Evolutionary conservation across 2,797 vertebrate genomes (phyloP), one percentile per base, ranked within the genome.

Genomic region (Falco concolor): DNA sequence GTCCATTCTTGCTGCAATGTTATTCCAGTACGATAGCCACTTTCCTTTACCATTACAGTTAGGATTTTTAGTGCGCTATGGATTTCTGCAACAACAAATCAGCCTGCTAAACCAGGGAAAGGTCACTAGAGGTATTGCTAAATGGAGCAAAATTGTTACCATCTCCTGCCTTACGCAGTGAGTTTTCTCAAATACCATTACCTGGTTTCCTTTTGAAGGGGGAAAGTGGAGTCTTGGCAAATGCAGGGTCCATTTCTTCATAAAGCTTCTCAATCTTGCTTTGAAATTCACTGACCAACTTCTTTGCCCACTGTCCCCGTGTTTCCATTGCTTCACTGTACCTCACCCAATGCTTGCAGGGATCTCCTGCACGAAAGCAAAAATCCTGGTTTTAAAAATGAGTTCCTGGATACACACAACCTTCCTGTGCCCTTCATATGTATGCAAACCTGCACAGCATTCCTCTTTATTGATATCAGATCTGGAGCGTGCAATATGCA

Each of bases 281-380:
- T 97, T 99, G 98, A 97, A 99, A 99, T 92, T 99, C 99, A 92
- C 98, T 97, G 89, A 99, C 98, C 95, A 99, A 96, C 68, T 98
- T 98, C 85, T 98, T 97, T 16, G 98, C 98, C 99, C 99, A 99
- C 78, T 99, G 98, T 24, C 98, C 98, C 49, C 98, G 98, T 18
- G 98, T 98, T 89, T 99, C 99, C 99, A 99, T 99, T 60, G 99
- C 99, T 87, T 98, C 98, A 49, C 98, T 99, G 98, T 99, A 98
- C 65, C 97, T 98, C 83, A 99, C 99, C 99, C 99, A 99, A 91
- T 99, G 99, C 67, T 98, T 98, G 96, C 99, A 99, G 92, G 98
- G 99, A 52, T 99, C 99, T 83, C 98, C 99, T 99, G 85, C 13
- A 56, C 2, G 34, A 63, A 95, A 85, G 44, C 42, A 97, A 67